phyloP scores from a whole-genome alignment of 1,140 invertebrate genomes.

The Drosophila tropicalis region DNA sequence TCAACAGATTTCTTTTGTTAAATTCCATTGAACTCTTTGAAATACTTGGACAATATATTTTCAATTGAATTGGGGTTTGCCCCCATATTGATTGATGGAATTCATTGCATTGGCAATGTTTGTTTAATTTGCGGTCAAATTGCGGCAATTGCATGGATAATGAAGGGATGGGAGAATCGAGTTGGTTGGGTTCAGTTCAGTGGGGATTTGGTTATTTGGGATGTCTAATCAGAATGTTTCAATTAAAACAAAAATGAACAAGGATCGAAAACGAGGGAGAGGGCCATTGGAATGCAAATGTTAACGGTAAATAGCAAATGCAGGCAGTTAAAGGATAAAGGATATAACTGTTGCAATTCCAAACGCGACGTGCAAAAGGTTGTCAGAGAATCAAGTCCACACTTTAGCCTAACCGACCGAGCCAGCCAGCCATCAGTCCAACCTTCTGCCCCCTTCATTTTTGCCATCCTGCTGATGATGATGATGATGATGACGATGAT shows the following conservation, averaged over 20 bases:
- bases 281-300: constrained; percentile 13
- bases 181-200: neutral
- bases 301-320: neutral
- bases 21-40: neutral
- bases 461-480: too few species aligned
- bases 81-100: neutral
- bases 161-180: neutral
- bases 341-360: constrained; percentile 38
- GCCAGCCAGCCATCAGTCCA: too few species aligned
- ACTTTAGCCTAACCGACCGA: neutral
- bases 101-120: constrained; percentile 2
- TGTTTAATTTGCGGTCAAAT: constrained; percentile 10
- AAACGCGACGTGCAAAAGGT: constrained; percentile 38
- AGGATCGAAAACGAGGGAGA: neutral
- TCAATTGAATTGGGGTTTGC: neutral
- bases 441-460: neutral
- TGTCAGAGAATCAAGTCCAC: neutral
- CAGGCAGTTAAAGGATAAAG: neutral
- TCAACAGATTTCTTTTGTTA: too few species aligned
- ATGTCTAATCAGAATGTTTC: constrained; percentile 66
- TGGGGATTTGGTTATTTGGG: neutral
- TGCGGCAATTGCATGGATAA: neutral
- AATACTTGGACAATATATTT: neutral
- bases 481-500: too few species aligned
- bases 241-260: constrained; percentile 38